Evolutionary conservation across 2,888 invertebrate genomes (phyloP), one percentile per base, ranked within the genome.

Genomic region (Macrosoma leucophasiata): DNA sequence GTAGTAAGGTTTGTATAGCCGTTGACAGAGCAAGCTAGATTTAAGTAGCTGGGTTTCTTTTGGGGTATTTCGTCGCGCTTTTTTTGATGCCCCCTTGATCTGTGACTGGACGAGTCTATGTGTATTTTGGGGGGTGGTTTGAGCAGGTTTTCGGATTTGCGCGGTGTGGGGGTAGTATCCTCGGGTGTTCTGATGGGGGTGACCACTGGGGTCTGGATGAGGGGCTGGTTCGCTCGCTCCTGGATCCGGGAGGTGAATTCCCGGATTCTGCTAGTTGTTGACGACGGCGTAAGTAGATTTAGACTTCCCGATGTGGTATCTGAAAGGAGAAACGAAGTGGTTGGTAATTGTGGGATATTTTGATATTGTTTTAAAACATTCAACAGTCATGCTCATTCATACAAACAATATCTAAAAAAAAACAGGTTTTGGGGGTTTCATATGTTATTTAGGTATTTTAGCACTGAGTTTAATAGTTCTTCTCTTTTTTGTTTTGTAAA

Each of bases 1-100:
- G 94, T 92, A 4, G 92, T 94, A 35, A 93, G 86, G 52, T 93
- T 93, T 3, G 93, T 92, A 66, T 96, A 96, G 3, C 96, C 96
- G 76, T 93, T 95, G 30, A 96, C 94, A 11, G 95, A 94, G 66
- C 95, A 94, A 29, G 96, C 95, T 41, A 96, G 79, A 56, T 93
- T 94, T 34, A 96, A 78, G 67, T 96, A 96, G 36, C 95, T 95
- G 0, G 96, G 96, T 61, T 94, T 91, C 64, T 93, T 92, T 9
- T 82, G 81, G 6, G 71, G 59, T 26, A 70, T 43, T 24, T 82
- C 78, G 61, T 78, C 79, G 3, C 74, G 52, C 43, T 81, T 82
- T 30, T 79, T 84, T 13, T 73, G 72, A 24, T 75, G 70, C 12
- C 64, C 63, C 5, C 81, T 54, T 0, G 79, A 79, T 41, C 82